These are phyloP conservation scores for Murina feae DNA, from an alignment of 2,113 vertebrate genomes.

Conservation along the genomic window DNA sequence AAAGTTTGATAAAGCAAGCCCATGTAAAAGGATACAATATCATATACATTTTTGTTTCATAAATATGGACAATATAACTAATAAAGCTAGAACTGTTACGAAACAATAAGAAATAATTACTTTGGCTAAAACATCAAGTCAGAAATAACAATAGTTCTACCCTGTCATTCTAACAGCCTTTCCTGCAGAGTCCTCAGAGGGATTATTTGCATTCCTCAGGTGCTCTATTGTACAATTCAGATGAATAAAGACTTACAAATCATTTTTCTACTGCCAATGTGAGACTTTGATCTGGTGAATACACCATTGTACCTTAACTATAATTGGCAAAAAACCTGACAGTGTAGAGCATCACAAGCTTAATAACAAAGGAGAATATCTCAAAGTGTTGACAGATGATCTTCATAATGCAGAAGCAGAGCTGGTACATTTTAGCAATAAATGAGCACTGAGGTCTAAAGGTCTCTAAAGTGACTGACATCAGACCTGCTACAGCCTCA, in stretches of 20 bases:
- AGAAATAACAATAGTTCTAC: conserved; percentile 92
- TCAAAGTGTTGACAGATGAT: conserved; percentile 98
- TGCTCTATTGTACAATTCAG: conserved; percentile 93
- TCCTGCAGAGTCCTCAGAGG: conserved; percentile 90
- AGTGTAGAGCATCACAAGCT: conserved; percentile 95
- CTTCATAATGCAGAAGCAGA: conserved; percentile 98
- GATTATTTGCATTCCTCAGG: conserved; percentile 99
- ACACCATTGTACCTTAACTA: conserved; percentile 99
- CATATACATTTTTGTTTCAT: conserved; percentile 71
- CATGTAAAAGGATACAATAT: conserved; percentile 59
- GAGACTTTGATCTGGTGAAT: conserved; percentile 99
- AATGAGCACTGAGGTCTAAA: conserved; percentile 96
- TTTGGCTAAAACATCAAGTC: conserved; percentile 90
- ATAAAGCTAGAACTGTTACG: conserved; percentile 80
- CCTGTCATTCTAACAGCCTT: conserved; percentile 90
- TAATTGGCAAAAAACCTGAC: conserved; percentile 99
- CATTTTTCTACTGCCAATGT: conserved; percentile 95
- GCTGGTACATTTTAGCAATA: conserved; percentile 90
- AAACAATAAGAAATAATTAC: conserved; percentile 87
- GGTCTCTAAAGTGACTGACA: conserved; percentile 98
- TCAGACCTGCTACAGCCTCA: conserved; percentile 91
- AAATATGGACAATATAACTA: conserved; percentile 77
- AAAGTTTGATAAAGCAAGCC: conserved; percentile 66
- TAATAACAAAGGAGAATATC: conserved; percentile 98
- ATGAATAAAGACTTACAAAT: conserved; percentile 99